phyloP scores from a whole-genome alignment of 2,888 invertebrate genomes.

The Drosophila nigricruria region DNA sequence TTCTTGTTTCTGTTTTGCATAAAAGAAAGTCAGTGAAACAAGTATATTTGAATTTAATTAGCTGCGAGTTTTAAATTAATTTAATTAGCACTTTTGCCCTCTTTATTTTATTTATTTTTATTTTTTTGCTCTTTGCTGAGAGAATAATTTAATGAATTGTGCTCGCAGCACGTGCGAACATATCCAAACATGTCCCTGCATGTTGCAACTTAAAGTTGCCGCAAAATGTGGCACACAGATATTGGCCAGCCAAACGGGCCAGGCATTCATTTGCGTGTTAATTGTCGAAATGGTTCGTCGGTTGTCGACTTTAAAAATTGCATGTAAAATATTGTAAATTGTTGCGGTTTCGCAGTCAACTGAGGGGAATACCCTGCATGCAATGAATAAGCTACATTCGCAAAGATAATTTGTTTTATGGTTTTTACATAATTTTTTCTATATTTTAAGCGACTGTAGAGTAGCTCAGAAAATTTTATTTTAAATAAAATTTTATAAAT shows the following conservation, averaged over 20 bases:
- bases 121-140: neutral
- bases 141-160: conserved; percentile 11
- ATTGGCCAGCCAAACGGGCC: conserved; percentile 16
- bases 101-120: conserved; percentile 16
- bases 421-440: no score
- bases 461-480: no score
- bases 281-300: conserved; percentile 55
- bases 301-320: conserved; percentile 53
- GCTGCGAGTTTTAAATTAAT: conserved; percentile 37
- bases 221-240: conserved; percentile 13
- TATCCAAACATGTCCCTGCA: neutral
- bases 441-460: neutral
- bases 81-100: conserved; percentile 19
- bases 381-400: neutral
- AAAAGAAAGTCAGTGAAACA: neutral
- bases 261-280: conserved; percentile 54
- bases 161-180: neutral
- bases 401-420: neutral
- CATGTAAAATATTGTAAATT: conserved; percentile 68
- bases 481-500: no score
- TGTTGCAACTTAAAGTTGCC: conserved; percentile 23
- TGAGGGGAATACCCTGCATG: conserved; percentile 17
- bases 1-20: conserved; percentile 18
- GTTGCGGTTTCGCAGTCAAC: conserved; percentile 47
- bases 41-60: conserved; percentile 27